A percentile compares a stretch with the other conserved stretches of the same genome.
These are phyloP conservation scores for Chaenogobius annularis DNA, from an alignment of 2,113 vertebrate genomes.

Conservation along the genomic window DNA sequence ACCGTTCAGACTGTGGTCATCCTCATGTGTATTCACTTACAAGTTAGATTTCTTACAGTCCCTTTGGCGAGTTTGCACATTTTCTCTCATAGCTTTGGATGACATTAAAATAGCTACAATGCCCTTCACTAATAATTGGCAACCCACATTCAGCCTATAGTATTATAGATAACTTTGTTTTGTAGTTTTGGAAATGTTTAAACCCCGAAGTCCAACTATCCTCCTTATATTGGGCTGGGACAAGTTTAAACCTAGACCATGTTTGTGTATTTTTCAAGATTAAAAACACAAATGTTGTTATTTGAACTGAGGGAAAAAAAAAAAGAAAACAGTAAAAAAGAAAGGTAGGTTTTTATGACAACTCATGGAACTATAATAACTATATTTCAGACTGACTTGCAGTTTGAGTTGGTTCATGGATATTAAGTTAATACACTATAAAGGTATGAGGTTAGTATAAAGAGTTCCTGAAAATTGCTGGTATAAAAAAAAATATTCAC, in stretches of 20 bases:
- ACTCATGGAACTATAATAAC: too few relatives aligned
- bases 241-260: too few relatives aligned
- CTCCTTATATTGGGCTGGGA: too few relatives aligned
- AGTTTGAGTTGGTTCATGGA: background rate
- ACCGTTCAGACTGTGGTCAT: slow-evolving; percentile 65
- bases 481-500: background rate
- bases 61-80: slow-evolving; percentile 47
- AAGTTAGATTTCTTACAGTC: slow-evolving; percentile 43
- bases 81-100: slow-evolving; percentile 60
- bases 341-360: too few relatives aligned
- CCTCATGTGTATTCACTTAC: slow-evolving; percentile 36
- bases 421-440: background rate
- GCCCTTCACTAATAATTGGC: background rate
- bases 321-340: too few relatives aligned
- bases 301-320: too few relatives aligned
- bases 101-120: slow-evolving; percentile 9
- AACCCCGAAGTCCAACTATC: background rate
- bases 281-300: too few relatives aligned
- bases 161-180: background rate
- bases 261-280: too few relatives aligned
- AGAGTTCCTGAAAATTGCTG: background rate
- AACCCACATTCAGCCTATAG: background rate
- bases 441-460: too few relatives aligned
- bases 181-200: background rate
- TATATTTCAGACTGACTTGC: background rate